Conservation (phyloP, 1,140 invertebrate species). For the Zaprionus capensis region DNA sequence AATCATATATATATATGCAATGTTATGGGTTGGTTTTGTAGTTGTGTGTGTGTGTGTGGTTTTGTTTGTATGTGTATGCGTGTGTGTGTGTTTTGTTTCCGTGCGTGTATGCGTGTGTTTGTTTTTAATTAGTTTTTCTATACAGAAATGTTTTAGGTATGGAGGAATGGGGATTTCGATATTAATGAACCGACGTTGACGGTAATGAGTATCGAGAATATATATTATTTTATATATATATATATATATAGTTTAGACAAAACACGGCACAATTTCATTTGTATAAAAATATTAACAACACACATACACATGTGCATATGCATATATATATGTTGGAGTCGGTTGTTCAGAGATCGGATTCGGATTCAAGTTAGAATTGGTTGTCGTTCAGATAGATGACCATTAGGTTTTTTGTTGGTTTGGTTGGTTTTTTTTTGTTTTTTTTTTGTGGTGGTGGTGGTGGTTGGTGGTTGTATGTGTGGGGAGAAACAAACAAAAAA, state of each 20-base stretch:
- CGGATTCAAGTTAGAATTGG: constrained; percentile 42
- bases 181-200: constrained; percentile 1
- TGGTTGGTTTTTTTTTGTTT: constrained; percentile 25
- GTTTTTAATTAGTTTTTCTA: constrained; percentile 79
- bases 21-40: constrained; percentile 54
- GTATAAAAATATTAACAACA: constrained; percentile 12
- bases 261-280: constrained; percentile 7
- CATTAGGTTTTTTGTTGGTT: constrained; percentile 59
- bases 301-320: constrained; percentile 36
- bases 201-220: constrained; percentile 12
- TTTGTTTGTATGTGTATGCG: constrained; percentile 54
- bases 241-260: constrained; percentile 18
- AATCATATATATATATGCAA: constrained; percentile 54
- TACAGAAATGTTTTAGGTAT: constrained; percentile 59
- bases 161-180: constrained; percentile 14
- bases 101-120: constrained; percentile 54
- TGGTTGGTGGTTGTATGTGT: constrained; percentile 65
- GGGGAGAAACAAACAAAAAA: constrained; percentile 80
- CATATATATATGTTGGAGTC: constrained; percentile 44
- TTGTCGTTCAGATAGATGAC: constrained; percentile 61
- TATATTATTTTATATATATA: not conserved
- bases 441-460: constrained; percentile 24
- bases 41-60: constrained; percentile 38
- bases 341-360: constrained; percentile 32
- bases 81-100: constrained; percentile 42